These are phyloP conservation scores for Equus przewalskii DNA, from an alignment of 2,113 vertebrate genomes.

Conservation along the genomic window DNA sequence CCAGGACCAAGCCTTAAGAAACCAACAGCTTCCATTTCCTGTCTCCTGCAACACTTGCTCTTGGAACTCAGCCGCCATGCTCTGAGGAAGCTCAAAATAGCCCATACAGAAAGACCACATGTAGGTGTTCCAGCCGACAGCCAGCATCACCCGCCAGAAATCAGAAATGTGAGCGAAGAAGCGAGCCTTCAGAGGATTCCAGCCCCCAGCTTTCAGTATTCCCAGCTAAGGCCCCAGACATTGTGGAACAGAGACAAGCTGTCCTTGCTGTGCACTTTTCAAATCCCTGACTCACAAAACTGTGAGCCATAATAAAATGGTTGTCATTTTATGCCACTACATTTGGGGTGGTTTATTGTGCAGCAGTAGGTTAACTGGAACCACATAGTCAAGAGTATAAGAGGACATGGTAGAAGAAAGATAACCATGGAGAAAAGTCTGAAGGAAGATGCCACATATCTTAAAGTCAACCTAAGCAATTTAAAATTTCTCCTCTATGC, in stretches of 20 bases:
- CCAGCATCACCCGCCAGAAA: slow-evolving; percentile 17
- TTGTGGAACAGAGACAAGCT: not conserved
- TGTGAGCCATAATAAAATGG: slow-evolving; percentile 19
- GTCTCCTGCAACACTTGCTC: slow-evolving; percentile 30
- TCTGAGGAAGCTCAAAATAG: slow-evolving; percentile 66
- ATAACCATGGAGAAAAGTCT: not conserved
- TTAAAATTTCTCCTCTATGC: not conserved
- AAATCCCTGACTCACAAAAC: slow-evolving; percentile 41
- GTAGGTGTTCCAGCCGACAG: slow-evolving; percentile 49
- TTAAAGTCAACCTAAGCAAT: slow-evolving; percentile 32
- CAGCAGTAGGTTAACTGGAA: not conserved
- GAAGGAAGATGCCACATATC: not conserved
- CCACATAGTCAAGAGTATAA: not conserved
- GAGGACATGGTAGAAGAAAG: not conserved
- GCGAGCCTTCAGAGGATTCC: not conserved
- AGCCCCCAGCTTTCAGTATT: slow-evolving; percentile 3
- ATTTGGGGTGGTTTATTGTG: not conserved
- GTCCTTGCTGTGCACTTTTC: not conserved
- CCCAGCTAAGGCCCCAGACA: slow-evolving; percentile 30
- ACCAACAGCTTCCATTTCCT: slow-evolving; percentile 22
- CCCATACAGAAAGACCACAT: not conserved
- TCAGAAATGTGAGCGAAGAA: not conserved
- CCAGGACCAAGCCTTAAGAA: not conserved
- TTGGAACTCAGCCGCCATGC: slow-evolving; percentile 34
- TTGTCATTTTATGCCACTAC: not conserved